phyloP scores from a whole-genome alignment of 2,113 vertebrate genomes.

The Chauna torquata region DNA sequence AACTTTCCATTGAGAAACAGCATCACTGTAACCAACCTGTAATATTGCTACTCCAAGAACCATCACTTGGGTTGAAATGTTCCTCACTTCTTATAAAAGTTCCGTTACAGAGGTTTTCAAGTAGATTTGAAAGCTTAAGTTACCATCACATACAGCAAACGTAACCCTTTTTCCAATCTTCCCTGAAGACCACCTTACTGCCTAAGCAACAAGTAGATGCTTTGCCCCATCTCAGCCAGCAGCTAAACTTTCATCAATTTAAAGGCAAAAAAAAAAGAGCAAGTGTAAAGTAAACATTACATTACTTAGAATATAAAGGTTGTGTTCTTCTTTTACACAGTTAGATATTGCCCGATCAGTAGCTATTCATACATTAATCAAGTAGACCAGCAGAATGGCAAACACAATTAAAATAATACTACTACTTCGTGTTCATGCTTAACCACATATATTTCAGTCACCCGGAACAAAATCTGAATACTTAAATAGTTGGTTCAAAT shows the following conservation, averaged over 20 bases:
- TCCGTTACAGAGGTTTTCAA: background rate
- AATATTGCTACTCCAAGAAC: background rate
- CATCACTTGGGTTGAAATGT: background rate
- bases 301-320: background rate
- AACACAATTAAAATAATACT: background rate
- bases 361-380: too few species aligned
- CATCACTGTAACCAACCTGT: background rate
- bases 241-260: background rate
- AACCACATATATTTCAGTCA: background rate
- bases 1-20: background rate
- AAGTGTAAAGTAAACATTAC: background rate
- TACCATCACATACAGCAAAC: background rate
- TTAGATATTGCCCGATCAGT: too few species aligned
- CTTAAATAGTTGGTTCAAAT: background rate
- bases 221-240: background rate
- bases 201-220: background rate
- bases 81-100: background rate
- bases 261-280: background rate
- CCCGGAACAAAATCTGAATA: background rate
- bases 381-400: too few species aligned
- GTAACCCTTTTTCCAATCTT: background rate
- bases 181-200: background rate
- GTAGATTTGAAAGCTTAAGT: background rate
- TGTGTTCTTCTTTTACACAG: background rate
- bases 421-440: background rate